These are phyloP conservation scores for Menura novaehollandiae DNA, from an alignment of 2,113 vertebrate species.

Conservation along the genomic window DNA sequence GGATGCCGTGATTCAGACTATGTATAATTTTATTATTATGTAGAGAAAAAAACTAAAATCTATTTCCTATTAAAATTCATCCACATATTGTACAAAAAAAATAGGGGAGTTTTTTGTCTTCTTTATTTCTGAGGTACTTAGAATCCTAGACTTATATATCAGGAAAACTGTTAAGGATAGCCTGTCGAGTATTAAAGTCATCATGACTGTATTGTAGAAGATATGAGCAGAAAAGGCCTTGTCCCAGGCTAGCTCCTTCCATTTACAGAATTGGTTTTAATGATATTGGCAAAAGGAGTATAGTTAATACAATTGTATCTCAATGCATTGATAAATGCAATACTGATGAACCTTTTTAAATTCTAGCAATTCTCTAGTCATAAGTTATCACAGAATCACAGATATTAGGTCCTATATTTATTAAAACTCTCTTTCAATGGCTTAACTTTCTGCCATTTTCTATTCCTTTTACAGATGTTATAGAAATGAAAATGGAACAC, in stretches of 20 bases:
- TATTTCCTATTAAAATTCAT: not conserved
- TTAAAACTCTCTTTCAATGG: not conserved
- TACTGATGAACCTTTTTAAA: not conserved
- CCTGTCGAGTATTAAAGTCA: not conserved
- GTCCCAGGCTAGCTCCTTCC: not conserved
- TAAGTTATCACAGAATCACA: not conserved
- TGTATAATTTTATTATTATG: not conserved
- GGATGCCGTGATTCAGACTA: not conserved
- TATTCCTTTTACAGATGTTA: not conserved
- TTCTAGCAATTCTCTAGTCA: not conserved
- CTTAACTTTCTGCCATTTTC: not conserved
- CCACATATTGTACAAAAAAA: not conserved
- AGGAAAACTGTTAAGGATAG: not conserved
- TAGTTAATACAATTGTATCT: not conserved
- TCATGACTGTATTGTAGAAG: not conserved
- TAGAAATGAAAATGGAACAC: not conserved
- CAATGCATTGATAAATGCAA: not conserved
- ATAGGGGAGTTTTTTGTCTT: fast-evolving
- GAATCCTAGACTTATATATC: not conserved
- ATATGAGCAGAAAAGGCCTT: not conserved
- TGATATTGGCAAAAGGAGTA: not conserved
- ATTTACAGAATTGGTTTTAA: not conserved
- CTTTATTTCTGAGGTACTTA: not conserved
- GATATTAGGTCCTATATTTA: not conserved
- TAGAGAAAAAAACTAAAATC: not conserved